phyloP scores from a whole-genome alignment of 1,140 invertebrate species.

The Drosophila albomicans region DNA sequence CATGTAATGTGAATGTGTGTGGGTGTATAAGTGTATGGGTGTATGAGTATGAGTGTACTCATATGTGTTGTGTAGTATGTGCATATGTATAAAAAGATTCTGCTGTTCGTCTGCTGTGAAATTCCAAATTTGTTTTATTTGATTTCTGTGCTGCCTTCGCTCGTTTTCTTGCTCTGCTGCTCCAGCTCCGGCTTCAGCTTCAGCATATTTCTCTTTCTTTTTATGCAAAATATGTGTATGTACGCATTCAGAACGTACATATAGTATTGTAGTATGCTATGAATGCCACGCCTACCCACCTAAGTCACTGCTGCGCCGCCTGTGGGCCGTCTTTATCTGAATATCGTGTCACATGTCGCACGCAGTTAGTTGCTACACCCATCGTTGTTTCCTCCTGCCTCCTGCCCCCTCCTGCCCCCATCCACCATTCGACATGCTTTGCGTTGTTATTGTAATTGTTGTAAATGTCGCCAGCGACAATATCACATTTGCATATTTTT shows the following conservation, averaged over 20 bases:
- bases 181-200: constrained; percentile 2
- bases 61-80: neutral
- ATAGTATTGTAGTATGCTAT: constrained; percentile 54
- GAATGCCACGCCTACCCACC: constrained; percentile 59
- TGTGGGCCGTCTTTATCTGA: constrained; percentile 69
- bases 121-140: constrained; percentile 83
- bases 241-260: neutral
- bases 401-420: neutral
- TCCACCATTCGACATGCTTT: constrained; percentile 14
- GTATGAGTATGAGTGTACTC: neutral
- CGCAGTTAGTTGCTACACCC: constrained; percentile 69
- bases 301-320: neutral
- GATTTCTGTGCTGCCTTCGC: constrained; percentile 72
- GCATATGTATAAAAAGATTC: constrained; percentile 25
- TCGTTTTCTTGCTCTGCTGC: constrained; percentile 65
- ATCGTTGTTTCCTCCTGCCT: neutral
- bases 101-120: constrained; percentile 70
- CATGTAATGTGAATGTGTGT: neutral
- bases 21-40: neutral
- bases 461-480: constrained; percentile 82
- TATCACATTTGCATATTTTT: constrained; percentile 82
- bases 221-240: constrained; percentile 68
- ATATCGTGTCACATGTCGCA: constrained; percentile 82
- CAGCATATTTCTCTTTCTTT: constrained; percentile 74
- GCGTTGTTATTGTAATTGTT: constrained; percentile 81